Percentiles rank a stretch among this genome's conserved stretches.
Evolutionary conservation across 1,140 invertebrate genomes (phyloP).

Genomic region (Zaprionus inermis): DNA sequence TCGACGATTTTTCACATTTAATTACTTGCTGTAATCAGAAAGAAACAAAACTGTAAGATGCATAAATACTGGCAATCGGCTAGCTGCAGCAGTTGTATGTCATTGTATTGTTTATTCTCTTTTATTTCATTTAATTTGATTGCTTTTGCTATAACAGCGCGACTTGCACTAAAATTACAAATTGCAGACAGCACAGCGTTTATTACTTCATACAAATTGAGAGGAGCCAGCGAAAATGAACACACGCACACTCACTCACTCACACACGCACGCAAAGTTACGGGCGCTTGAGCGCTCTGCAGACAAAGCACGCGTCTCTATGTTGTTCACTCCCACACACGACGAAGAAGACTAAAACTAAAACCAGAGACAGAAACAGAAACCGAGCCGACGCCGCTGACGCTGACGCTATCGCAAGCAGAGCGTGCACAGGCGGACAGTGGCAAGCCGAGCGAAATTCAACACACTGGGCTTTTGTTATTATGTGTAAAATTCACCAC

Average conservation of each 20-base stretch:
- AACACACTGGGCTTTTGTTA: conserved; percentile 46
- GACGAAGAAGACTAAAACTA: conserved; percentile 52
- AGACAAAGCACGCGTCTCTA: conserved; percentile 10
- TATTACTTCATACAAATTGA: conserved; percentile 80
- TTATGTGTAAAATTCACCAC: conserved; percentile 45
- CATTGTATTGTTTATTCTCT: conserved; percentile 34
- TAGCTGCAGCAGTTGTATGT: conserved; percentile 33
- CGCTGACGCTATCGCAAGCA: conserved; percentile 8
- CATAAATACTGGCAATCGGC: conserved; percentile 19
- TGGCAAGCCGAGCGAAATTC: conserved; percentile 41
- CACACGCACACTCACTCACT: conserved; percentile 7
- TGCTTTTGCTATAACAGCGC: conserved; percentile 10
- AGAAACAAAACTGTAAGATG: conserved; percentile 38
- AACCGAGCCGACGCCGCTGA: conserved; percentile 9
- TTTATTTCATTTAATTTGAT: conserved; percentile 20
- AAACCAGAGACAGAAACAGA: conserved; percentile 14
- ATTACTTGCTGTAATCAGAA: conserved; percentile 52
- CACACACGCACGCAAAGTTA: conserved; percentile 51
- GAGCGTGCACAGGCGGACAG: conserved; percentile 11
- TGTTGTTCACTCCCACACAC: conserved; percentile 66
- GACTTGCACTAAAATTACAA: conserved; percentile 58
- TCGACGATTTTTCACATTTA: conserved; percentile 44
- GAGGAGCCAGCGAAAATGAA: conserved; percentile 44
- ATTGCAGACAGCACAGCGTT: conserved; percentile 62
- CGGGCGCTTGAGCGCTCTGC: conserved; percentile 25